Evolutionary conservation across 2,888 invertebrate species (phyloP).

Genomic region (Thyatira batis): DNA sequence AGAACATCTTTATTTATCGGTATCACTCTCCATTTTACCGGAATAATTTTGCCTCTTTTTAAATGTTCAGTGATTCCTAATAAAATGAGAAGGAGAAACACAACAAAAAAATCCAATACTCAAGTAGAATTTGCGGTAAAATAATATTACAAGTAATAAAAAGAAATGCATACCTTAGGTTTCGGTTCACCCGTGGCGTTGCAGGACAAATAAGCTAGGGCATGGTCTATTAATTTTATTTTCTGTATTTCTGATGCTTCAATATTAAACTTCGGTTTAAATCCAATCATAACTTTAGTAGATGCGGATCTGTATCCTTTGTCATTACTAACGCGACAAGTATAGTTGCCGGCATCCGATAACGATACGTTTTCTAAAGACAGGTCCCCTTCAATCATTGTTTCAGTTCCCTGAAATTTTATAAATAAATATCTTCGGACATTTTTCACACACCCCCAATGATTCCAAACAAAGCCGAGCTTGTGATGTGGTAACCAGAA

Average conservation of each 20-base stretch:
- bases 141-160: too few species aligned
- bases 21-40: too few species aligned
- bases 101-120: too few species aligned
- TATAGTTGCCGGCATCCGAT: constrained; percentile 48
- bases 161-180: constrained; percentile 47
- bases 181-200: constrained; percentile 37
- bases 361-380: constrained; percentile 24
- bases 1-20: too few species aligned
- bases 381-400: constrained; percentile 27
- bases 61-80: too few species aligned
- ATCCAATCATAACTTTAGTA: constrained; percentile 38
- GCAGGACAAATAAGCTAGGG: constrained; percentile 36
- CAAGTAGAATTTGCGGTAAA: too few species aligned
- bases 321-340: constrained; percentile 48
- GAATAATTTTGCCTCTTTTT: too few species aligned
- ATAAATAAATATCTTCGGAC: too few species aligned
- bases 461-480: too few species aligned
- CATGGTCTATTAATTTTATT: constrained; percentile 31
- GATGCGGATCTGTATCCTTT: constrained; percentile 26
- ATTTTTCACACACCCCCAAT: too few species aligned
- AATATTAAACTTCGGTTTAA: constrained; percentile 39
- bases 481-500: too few species aligned
- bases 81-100: too few species aligned
- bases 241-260: constrained; percentile 20
- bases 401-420: constrained; percentile 35